Conservation (phyloP, 2,797 vertebrate species). For the Sphaeramia orbicularis region DNA sequence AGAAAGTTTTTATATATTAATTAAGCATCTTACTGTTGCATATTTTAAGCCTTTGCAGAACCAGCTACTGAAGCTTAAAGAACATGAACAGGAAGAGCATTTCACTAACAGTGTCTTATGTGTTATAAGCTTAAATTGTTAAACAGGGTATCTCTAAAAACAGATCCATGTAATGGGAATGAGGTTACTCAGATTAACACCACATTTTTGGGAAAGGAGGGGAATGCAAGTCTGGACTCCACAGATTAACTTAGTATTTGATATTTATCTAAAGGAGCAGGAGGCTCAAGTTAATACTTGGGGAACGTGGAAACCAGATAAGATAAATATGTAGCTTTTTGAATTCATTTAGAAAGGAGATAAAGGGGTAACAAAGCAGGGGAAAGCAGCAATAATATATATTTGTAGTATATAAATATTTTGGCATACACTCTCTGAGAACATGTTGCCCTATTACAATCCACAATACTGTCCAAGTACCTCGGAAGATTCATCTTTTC, state of each 20-base stretch:
- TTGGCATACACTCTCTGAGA: constrained; percentile 74
- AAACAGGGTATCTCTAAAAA: constrained; percentile 52
- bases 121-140: constrained; percentile 69
- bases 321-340: constrained; percentile 75
- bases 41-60: constrained; percentile 44
- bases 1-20: constrained; percentile 51
- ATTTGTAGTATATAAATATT: constrained; percentile 73
- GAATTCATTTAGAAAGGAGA: constrained; percentile 54
- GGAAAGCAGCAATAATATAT: constrained; percentile 75
- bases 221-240: constrained; percentile 42
- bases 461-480: constrained; percentile 84
- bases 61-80: constrained; percentile 59
- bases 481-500: constrained; percentile 70
- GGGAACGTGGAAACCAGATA: constrained; percentile 78
- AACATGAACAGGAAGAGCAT: constrained; percentile 38
- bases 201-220: constrained; percentile 35
- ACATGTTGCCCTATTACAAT: constrained; percentile 74
- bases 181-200: constrained; percentile 64
- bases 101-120: constrained; percentile 65
- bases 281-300: constrained; percentile 71
- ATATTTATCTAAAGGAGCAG: constrained; percentile 53
- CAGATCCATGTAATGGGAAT: constrained; percentile 62
- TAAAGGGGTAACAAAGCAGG: constrained; percentile 23
- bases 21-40: constrained; percentile 42
- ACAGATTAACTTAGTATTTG: constrained; percentile 62